These are phyloP conservation scores for Halesus radiatus DNA, from an alignment of 1,140 invertebrate species.

Conservation along the genomic window DNA sequence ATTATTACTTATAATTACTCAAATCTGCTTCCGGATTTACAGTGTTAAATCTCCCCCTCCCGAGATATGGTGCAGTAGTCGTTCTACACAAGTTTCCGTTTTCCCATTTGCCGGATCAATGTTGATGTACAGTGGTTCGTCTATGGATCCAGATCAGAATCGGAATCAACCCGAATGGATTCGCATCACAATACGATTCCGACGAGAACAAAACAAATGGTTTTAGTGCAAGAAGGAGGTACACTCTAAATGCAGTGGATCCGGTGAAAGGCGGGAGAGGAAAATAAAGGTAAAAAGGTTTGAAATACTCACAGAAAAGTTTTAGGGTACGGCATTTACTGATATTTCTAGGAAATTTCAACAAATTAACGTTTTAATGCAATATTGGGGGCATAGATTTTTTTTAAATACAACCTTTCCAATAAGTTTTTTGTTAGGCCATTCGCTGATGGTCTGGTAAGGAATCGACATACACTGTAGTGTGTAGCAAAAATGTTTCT, in stretches of 20 bases:
- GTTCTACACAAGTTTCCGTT: constrained; percentile 46
- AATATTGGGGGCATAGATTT: too few relatives aligned
- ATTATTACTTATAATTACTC: too few relatives aligned
- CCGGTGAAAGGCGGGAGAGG: background rate
- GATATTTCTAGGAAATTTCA: too few relatives aligned
- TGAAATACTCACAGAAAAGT: background rate
- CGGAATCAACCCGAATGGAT: constrained; percentile 25
- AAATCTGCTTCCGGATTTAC: background rate
- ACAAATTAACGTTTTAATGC: too few relatives aligned
- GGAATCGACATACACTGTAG: too few relatives aligned
- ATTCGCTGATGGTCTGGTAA: too few relatives aligned
- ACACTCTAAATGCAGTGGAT: background rate
- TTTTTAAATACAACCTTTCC: too few relatives aligned
- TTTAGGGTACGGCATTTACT: too few relatives aligned
- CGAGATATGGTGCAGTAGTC: constrained; percentile 44
- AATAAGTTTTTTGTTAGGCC: too few relatives aligned
- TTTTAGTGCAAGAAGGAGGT: background rate
- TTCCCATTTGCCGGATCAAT: constrained; percentile 44
- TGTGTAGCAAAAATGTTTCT: too few relatives aligned
- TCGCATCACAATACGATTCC: background rate
- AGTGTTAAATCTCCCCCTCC: constrained; percentile 10
- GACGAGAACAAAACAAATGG: constrained; percentile 18
- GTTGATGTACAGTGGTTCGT: background rate
- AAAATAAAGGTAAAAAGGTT: background rate
- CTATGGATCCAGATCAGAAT: background rate